Conservation (phyloP, 2,888 invertebrate species). For the Steromphala cineraria region DNA sequence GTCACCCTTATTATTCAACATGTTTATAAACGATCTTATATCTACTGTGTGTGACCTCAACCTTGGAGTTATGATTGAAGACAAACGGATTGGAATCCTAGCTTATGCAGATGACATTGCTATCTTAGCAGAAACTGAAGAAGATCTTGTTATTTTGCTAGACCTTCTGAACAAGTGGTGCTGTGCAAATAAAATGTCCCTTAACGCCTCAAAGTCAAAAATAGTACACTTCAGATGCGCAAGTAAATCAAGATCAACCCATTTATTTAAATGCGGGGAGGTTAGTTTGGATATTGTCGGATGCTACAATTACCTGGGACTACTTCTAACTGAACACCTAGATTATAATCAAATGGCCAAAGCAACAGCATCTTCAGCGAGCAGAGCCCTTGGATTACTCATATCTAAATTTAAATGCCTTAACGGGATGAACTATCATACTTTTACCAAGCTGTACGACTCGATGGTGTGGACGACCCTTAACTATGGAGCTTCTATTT, state of each 20-base stretch:
- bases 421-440: no score
- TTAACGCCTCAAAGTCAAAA: background rate
- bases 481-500: no score
- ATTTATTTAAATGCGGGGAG: background rate
- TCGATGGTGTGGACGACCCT: no score
- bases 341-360: background rate
- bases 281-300: background rate
- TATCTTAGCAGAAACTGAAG: background rate
- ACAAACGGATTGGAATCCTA: no score
- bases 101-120: background rate
- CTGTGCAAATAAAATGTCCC: background rate
- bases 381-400: background rate
- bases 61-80: no score
- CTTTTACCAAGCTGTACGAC: no score
- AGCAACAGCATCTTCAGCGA: background rate
- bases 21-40: background rate
- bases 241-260: background rate
- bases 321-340: background rate
- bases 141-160: background rate
- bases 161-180: background rate
- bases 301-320: background rate
- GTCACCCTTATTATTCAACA: background rate
- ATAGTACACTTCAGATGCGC: background rate
- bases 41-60: background rate
- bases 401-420: no score